These are phyloP conservation scores for Xiphophorus couchianus DNA, from an alignment of 2,113 vertebrate species.

Conservation along the genomic window DNA sequence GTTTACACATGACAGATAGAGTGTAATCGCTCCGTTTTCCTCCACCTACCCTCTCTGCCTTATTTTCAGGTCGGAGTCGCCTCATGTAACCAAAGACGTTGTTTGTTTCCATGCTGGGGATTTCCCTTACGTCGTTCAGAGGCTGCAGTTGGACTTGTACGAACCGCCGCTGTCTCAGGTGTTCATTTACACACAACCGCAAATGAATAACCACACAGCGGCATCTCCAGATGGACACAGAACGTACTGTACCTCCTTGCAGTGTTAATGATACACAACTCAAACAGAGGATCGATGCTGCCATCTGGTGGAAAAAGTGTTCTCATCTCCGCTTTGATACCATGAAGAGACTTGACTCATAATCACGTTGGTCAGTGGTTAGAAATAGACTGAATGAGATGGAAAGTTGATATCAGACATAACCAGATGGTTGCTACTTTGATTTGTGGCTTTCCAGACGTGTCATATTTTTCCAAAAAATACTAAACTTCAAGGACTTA, in stretches of 20 bases:
- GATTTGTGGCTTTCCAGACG: neutral
- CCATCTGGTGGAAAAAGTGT: slow-evolving; percentile 41
- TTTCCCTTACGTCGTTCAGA: slow-evolving; percentile 93
- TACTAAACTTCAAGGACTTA: too few species aligned
- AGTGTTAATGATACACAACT: neutral
- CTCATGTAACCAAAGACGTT: slow-evolving; percentile 99
- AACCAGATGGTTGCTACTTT: neutral
- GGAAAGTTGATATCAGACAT: neutral
- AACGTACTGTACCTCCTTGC: neutral
- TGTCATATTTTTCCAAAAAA: neutral
- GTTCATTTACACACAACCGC: slow-evolving; percentile 32
- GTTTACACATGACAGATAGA: slow-evolving; percentile 15
- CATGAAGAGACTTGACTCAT: neutral
- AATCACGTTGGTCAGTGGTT: neutral
- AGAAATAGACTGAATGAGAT: neutral
- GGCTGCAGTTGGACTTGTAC: slow-evolving; percentile 93
- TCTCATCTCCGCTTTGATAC: neutral
- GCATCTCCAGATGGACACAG: slow-evolving; percentile 8
- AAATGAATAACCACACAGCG: slow-evolving; percentile 10
- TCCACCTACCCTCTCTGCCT: neutral
- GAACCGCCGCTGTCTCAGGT: slow-evolving; percentile 98
- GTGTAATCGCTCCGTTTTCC: slow-evolving; percentile 14
- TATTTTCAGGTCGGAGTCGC: slow-evolving; percentile 85
- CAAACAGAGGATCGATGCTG: slow-evolving; percentile 33
- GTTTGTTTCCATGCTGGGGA: slow-evolving; percentile 97